Evolutionary conservation across 1,140 invertebrate species (phyloP).

Genomic region (Drosophila grimshawi): DNA sequence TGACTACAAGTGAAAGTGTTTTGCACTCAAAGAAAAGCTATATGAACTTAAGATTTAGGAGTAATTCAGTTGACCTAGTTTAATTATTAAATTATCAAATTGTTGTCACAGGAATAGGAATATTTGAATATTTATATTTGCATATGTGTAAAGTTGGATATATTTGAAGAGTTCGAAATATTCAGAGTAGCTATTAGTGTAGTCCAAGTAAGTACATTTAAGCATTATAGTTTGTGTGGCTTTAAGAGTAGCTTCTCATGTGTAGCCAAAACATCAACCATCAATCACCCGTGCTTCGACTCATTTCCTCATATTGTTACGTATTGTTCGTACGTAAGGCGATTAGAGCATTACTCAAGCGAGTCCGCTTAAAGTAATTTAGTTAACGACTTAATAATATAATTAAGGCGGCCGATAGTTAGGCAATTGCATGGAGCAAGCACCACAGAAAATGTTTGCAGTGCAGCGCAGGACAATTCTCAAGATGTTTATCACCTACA

Average conservation of each 20-base stretch:
- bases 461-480: conserved; percentile 29
- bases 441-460: conserved; percentile 24
- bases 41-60: too few relatives aligned
- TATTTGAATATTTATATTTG: too few relatives aligned
- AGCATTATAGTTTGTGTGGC: not conserved
- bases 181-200: not conserved
- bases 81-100: too few relatives aligned
- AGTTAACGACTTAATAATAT: conserved; percentile 71
- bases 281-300: conserved; percentile 51
- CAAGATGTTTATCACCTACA: conserved; percentile 43
- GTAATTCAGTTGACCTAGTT: too few relatives aligned
- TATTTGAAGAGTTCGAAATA: not conserved
- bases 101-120: too few relatives aligned
- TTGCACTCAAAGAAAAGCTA: conserved; percentile 53
- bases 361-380: conserved; percentile 50
- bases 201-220: not conserved
- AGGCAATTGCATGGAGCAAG: conserved; percentile 9
- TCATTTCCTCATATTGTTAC: conserved; percentile 40
- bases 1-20: conserved; percentile 52
- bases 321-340: conserved; percentile 40
- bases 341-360: conserved; percentile 58
- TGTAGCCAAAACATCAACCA: conserved; percentile 10
- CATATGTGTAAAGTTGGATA: not conserved
- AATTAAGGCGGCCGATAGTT: conserved; percentile 33
- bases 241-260: conserved; percentile 5